Evolutionary conservation across 2,113 vertebrate genomes (phyloP).

Genomic region (Gobio gobio): DNA sequence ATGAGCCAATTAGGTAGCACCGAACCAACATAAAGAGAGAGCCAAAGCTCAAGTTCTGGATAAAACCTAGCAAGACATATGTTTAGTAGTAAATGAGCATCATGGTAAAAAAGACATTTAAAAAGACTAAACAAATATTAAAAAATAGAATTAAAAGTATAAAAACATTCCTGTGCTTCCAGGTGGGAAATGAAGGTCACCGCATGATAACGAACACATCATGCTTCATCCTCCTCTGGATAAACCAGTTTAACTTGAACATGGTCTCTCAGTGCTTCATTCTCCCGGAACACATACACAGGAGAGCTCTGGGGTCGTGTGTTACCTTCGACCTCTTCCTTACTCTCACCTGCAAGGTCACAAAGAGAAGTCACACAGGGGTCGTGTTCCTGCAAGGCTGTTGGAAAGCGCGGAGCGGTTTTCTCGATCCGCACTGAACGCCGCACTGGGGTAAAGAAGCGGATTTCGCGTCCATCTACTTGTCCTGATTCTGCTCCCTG

Average conservation of each 20-base stretch:
- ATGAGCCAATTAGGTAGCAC: background rate
- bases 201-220: background rate
- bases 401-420: constrained; percentile 60
- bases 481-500: constrained; percentile 47
- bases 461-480: constrained; percentile 72
- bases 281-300: constrained; percentile 76
- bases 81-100: background rate
- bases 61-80: background rate
- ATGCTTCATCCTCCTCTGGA: constrained; percentile 34
- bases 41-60: background rate
- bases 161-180: background rate
- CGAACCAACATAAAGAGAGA: background rate
- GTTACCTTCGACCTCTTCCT: background rate
- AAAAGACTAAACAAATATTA: background rate
- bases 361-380: constrained; percentile 73
- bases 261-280: constrained; percentile 73
- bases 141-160: background rate
- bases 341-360: constrained; percentile 63
- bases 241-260: constrained; percentile 65
- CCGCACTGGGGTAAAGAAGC: constrained; percentile 79
- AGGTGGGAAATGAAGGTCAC: background rate
- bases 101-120: background rate
- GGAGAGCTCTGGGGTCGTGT: background rate
- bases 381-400: constrained; percentile 74
- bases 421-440: constrained; percentile 77